Evolutionary conservation across 2,888 invertebrate species (phyloP), one percentile per base, ranked within the genome.

Genomic region (Idaea straminata): DNA sequence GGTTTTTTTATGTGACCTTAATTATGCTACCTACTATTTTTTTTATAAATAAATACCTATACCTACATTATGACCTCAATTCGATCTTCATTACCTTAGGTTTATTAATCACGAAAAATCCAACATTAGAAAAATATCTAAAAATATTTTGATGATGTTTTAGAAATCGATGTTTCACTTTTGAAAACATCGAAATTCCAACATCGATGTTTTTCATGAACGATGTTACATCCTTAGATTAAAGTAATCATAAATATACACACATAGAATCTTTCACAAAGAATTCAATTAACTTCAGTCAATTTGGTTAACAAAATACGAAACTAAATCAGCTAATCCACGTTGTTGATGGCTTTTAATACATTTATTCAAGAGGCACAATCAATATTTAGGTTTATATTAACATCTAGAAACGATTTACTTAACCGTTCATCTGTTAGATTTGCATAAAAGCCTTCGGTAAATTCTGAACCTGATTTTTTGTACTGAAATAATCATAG

Each of bases 381-480:
- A 74, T 72, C 70, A 71, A 74, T 72, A 66, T 68, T 62, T 5
- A 62, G 61, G 61, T 67, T 69, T 70, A 64, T 68, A 73, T 74
- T 73, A 72, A 74, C 72, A 77, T 81, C 78, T 74, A 76, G 69
- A 74, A 72, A 72, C 76, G 77, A 81, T 83, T 80, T 79, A 69
- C 73, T 69, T 62, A 61, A 65, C 63, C 70, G 67, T 59, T 71
- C 68, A 69, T 76, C 70, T 73, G 76, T 74, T 69, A 80, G 82
- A 82, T 77, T 72, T 79, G 81, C 79, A 82, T 81, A 81, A 87
- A 85, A 87, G 85, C 84, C 83, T 82, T 81, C 73, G 71, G 77
- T 70, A 78, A 77, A 74, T 69, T 72, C 73, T 69, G 78, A 77
- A 77, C 7, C 47, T 47, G 47, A 25, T 47, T 47, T 47, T 7